Evolutionary conservation across 2,888 invertebrate genomes (phyloP).

Genomic region (Dicyrtomina minuta): DNA sequence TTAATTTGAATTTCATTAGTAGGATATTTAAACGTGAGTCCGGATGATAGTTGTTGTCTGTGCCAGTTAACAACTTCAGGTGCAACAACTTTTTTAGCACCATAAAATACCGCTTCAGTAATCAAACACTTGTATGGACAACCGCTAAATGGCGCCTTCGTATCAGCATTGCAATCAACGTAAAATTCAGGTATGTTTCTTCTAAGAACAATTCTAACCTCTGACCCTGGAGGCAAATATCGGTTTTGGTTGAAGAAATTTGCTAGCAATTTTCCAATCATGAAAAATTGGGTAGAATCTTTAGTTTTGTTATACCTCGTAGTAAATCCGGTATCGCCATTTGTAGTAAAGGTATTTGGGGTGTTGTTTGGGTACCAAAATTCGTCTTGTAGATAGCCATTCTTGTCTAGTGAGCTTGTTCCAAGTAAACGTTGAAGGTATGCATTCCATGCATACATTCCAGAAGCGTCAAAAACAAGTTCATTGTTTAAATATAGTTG

Average conservation of each 20-base stretch:
- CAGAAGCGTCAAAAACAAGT: neutral
- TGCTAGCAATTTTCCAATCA: neutral
- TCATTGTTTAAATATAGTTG: neutral
- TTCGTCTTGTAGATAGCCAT: neutral
- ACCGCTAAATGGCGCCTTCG: neutral
- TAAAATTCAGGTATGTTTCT: neutral
- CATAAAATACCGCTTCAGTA: neutral
- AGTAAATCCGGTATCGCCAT: neutral
- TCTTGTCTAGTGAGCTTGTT: neutral
- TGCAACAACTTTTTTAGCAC: too few species aligned
- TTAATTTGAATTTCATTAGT: neutral
- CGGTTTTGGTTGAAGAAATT: neutral
- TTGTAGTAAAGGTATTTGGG: neutral
- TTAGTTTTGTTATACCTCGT: neutral
- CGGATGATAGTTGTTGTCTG: too few species aligned
- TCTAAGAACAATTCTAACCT: neutral
- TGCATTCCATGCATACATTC: neutral
- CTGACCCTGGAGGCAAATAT: neutral
- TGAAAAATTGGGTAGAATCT: neutral
- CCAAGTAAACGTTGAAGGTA: constrained; percentile 1
- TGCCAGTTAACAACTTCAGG: too few species aligned
- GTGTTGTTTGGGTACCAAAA: neutral
- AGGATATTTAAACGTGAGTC: neutral
- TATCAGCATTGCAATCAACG: neutral
- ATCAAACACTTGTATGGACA: neutral